phyloP scores from a whole-genome alignment of 2,113 vertebrate species.

The Oryzias javanicus region DNA sequence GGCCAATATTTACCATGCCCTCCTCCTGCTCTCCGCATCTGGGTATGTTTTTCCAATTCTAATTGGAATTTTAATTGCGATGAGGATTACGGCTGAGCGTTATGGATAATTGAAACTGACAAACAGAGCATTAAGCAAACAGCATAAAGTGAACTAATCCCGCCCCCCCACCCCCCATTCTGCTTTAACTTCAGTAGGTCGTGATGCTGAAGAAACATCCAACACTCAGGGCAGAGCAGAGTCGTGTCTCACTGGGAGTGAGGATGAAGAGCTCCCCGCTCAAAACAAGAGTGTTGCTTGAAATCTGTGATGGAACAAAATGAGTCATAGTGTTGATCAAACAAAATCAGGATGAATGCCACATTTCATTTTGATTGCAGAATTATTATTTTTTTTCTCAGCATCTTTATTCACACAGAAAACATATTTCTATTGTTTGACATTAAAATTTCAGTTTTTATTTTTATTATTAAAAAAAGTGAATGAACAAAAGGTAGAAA shows the following conservation, averaged over 20 bases:
- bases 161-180: slow-evolving; percentile 37
- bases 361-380: not conserved
- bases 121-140: slow-evolving; percentile 43
- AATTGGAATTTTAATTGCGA: slow-evolving; percentile 75
- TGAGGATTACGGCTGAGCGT: slow-evolving; percentile 62
- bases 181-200: slow-evolving; percentile 39
- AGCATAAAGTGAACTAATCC: slow-evolving; percentile 49
- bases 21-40: slow-evolving; percentile 39
- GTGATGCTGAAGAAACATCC: slow-evolving; percentile 38
- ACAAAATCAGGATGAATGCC: not conserved
- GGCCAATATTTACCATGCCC: slow-evolving; percentile 54
- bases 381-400: not conserved
- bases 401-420: not conserved
- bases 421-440: too few relatives aligned
- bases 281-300: slow-evolving; percentile 15
- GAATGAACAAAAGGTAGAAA: not conserved
- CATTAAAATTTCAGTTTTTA: too few relatives aligned
- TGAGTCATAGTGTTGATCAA: slow-evolving; percentile 6
- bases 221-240: slow-evolving; percentile 45
- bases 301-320: slow-evolving; percentile 23
- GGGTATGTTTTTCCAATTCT: slow-evolving; percentile 53
- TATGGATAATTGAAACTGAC: slow-evolving; percentile 60
- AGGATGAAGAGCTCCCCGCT: slow-evolving; percentile 19
- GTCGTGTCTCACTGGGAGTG: slow-evolving; percentile 21
- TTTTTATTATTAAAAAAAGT: not conserved